Conservation (phyloP, 2,113 vertebrate species). For the Cephalopholis sonnerati region DNA sequence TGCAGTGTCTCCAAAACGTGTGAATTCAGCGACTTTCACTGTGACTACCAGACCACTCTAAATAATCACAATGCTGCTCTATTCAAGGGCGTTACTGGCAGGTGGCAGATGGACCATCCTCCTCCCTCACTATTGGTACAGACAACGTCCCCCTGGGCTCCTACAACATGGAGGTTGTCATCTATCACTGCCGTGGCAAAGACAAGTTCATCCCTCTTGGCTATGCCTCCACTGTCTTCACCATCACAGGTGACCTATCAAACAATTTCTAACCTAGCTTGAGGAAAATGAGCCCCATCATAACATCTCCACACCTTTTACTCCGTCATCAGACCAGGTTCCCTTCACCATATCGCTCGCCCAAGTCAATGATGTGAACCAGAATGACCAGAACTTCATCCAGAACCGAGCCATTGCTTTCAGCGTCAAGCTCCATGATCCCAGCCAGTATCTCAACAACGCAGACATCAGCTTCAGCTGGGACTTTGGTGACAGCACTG, state of each 20-base stretch:
- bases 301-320: neutral
- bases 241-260: constrained; percentile 87
- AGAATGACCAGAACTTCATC: constrained; percentile 87
- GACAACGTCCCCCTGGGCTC: constrained; percentile 87
- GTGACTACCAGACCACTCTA: neutral
- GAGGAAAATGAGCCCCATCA: neutral
- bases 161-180: constrained; percentile 92
- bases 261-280: neutral
- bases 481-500: constrained; percentile 94
- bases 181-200: constrained; percentile 90
- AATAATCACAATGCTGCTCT: constrained; percentile 19
- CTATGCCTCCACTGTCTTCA: constrained; percentile 86
- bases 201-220: constrained; percentile 92
- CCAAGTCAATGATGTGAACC: constrained; percentile 87
- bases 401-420: constrained; percentile 92
- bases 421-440: constrained; percentile 90
- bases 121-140: constrained; percentile 88
- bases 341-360: constrained; percentile 89
- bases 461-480: constrained; percentile 93
- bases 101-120: constrained; percentile 90
- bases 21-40: neutral
- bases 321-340: constrained; percentile 88
- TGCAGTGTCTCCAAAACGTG: neutral
- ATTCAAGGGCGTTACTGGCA: constrained; percentile 92
- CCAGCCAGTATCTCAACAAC: constrained; percentile 89